A percentile compares a stretch with the other conserved stretches of the same genome.
These are phyloP conservation scores for Epinephelus lanceolatus DNA, from an alignment of 2,113 vertebrate genomes.

Conservation along the genomic window DNA sequence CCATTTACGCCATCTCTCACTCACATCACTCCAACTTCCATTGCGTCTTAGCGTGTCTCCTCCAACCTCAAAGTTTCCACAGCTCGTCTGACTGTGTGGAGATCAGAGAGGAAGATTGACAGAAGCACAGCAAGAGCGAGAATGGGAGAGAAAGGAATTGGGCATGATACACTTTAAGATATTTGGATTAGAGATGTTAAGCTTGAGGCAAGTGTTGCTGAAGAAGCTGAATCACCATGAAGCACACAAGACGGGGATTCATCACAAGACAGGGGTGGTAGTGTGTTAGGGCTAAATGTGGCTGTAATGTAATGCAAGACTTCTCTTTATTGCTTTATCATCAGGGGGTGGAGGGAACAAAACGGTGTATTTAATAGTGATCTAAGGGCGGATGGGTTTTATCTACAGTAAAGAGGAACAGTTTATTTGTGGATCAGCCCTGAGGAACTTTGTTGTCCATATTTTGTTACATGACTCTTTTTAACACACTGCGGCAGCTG, in stretches of 20 bases:
- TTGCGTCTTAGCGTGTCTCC: conserved; percentile 17
- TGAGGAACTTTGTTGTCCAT: conserved; percentile 10
- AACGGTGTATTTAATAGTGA: conserved; percentile 52
- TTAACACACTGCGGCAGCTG: background rate
- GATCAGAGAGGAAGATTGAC: conserved; percentile 20
- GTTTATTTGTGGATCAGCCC: conserved; percentile 47
- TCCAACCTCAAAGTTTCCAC: conserved; percentile 26
- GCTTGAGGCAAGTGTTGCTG: conserved; percentile 11
- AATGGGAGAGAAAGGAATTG: background rate
- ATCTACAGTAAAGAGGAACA: conserved; percentile 5
- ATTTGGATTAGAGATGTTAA: conserved; percentile 24
- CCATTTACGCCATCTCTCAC: conserved; percentile 48
- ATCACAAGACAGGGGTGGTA: conserved; percentile 51
- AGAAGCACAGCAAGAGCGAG: background rate
- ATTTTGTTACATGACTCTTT: background rate
- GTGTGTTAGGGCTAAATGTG: conserved; percentile 43
- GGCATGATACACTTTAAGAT: background rate
- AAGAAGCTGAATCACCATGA: conserved; percentile 9
- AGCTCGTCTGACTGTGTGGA: conserved; percentile 5
- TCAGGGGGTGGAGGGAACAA: conserved; percentile 36
- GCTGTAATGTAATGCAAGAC: conserved; percentile 36
- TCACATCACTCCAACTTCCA: conserved; percentile 26
- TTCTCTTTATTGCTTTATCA: conserved; percentile 39
- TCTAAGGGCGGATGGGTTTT: conserved; percentile 1
- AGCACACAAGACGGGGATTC: conserved; percentile 52